Evolutionary conservation across 2,797 vertebrate genomes (phyloP).

Genomic region (Coccyzus lansbergi): DNA sequence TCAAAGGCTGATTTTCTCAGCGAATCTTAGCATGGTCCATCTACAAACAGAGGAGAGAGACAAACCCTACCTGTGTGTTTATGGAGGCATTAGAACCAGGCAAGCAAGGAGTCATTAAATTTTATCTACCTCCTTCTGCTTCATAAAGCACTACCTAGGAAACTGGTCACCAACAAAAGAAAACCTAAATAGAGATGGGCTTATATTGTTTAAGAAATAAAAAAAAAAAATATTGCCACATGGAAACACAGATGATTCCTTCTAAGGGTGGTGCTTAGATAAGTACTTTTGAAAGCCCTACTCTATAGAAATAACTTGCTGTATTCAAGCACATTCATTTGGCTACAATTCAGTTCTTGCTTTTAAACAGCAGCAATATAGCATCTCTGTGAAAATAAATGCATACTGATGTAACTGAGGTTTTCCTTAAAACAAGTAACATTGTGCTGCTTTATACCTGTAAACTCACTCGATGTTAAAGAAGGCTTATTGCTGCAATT

Average conservation of each 20-base stretch:
- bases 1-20: background rate
- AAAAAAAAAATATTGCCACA: background rate
- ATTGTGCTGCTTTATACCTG: background rate
- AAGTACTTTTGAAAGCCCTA: background rate
- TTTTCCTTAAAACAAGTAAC: background rate
- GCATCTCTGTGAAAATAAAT: background rate
- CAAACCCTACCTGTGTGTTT: background rate
- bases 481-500: background rate
- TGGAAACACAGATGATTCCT: background rate
- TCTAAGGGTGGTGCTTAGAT: background rate
- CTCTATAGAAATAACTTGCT: background rate
- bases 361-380: background rate
- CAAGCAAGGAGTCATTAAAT: background rate
- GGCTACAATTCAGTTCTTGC: background rate
- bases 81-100: background rate
- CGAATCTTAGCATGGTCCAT: background rate
- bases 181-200: background rate
- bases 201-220: background rate
- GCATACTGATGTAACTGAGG: background rate
- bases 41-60: background rate
- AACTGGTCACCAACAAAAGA: background rate
- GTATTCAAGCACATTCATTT: background rate
- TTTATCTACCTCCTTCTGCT: background rate
- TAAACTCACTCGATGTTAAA: background rate
- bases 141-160: background rate